phyloP scores from a whole-genome alignment of 2,888 invertebrate genomes.

The Athalia cordata region DNA sequence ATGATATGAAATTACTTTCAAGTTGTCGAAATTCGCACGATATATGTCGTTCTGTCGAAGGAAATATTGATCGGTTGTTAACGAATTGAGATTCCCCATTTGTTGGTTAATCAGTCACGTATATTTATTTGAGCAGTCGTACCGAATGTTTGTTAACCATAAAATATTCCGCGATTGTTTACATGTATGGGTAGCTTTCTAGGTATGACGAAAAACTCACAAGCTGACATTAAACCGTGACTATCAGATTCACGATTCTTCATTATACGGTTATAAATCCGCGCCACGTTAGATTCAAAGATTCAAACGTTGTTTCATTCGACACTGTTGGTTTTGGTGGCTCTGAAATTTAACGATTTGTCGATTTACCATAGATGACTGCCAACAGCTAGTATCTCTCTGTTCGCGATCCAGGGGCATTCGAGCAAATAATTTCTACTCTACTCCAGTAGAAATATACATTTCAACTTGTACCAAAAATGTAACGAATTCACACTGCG shows the following conservation, averaged over 20 bases:
- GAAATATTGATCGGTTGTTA: too few relatives aligned
- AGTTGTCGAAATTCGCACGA: too few relatives aligned
- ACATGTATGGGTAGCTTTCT: not conserved
- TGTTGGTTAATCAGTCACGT: too few relatives aligned
- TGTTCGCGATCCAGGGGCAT: not conserved
- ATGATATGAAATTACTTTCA: too few relatives aligned
- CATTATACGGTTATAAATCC: conserved; percentile 15
- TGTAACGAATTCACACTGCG: too few relatives aligned
- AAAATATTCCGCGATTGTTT: too few relatives aligned
- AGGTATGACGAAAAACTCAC: not conserved
- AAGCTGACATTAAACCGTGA: conserved; percentile 22
- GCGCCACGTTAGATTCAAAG: not conserved
- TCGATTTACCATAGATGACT: not conserved
- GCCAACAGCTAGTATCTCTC: not conserved
- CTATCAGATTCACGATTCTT: conserved; percentile 26
- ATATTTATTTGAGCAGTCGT: too few relatives aligned
- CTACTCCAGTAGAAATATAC: not conserved
- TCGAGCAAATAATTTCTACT: not conserved
- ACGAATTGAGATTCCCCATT: too few relatives aligned
- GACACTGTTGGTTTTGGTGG: conserved; percentile 2
- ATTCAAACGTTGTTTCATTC: not conserved
- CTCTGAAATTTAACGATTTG: conserved; percentile 8
- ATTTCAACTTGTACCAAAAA: too few relatives aligned
- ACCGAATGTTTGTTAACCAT: too few relatives aligned
- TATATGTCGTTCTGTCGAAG: too few relatives aligned